phyloP scores from a whole-genome alignment of 2,797 vertebrate species.

The Limosa lapponica region DNA sequence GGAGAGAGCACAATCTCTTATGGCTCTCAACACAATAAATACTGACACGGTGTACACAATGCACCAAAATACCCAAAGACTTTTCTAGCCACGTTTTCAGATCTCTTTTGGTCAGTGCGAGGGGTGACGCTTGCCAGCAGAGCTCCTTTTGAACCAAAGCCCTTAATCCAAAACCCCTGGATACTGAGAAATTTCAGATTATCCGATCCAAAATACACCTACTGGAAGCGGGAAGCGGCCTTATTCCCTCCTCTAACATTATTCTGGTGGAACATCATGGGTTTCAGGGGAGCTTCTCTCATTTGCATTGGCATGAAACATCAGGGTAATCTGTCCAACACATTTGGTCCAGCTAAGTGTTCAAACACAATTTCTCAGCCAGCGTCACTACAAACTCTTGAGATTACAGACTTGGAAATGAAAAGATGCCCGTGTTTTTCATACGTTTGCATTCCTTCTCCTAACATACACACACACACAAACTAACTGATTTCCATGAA shows the following conservation, averaged over 20 bases:
- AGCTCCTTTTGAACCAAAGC: background rate
- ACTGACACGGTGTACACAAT: fast-evolving
- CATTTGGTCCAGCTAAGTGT: background rate
- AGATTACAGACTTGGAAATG: background rate
- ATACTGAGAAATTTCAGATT: background rate
- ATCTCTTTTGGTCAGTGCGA: background rate
- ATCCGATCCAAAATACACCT: background rate
- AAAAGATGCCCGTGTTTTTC: background rate
- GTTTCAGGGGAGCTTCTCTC: background rate
- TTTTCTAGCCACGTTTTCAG: background rate
- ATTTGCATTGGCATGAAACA: background rate
- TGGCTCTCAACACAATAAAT: background rate
- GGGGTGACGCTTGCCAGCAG: background rate
- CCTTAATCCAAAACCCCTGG: background rate
- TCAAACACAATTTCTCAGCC: background rate
- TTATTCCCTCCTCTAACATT: background rate
- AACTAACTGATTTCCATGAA: background rate
- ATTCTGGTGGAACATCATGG: background rate
- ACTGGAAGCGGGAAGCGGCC: background rate
- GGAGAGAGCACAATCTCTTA: background rate
- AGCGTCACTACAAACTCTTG: background rate
- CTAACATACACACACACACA: background rate
- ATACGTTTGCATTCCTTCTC: background rate
- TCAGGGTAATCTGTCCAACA: background rate
- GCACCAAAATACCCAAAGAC: background rate